Evolutionary conservation across 53 echinoderm and acorn worm species (phyloP).

Genomic region (Temnopleurus reevesii): DNA sequence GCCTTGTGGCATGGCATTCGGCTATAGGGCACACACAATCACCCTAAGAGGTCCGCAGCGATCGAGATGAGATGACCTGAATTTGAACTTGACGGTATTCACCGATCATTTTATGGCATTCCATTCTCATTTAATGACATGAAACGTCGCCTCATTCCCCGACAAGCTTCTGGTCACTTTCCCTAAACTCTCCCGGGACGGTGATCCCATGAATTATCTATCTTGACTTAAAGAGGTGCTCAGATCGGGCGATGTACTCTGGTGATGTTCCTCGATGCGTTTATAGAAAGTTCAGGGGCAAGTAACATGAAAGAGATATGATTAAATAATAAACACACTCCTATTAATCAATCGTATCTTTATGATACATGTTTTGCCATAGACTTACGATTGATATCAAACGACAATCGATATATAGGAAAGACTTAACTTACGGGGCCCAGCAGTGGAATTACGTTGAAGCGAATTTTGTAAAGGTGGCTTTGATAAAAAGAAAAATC

Average conservation of each 20-base stretch:
- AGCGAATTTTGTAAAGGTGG: too few species aligned
- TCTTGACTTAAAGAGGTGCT: neutral
- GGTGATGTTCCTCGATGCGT: too few species aligned
- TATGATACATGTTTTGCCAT: too few species aligned
- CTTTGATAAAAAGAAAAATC: too few species aligned
- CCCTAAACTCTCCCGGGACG: neutral
- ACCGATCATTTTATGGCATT: neutral
- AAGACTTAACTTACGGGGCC: too few species aligned
- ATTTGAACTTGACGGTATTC: constrained; percentile 39
- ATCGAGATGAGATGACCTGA: constrained; percentile 37
- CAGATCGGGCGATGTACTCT: neutral
- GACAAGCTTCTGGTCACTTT: neutral
- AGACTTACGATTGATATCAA: too few species aligned
- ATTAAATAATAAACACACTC: too few species aligned
- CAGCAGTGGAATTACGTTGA: too few species aligned
- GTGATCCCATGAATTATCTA: neutral
- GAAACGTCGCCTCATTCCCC: neutral
- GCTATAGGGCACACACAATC: constrained; percentile 1
- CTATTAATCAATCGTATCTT: too few species aligned
- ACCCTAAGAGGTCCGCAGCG: constrained; percentile 12
- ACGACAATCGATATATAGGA: too few species aligned
- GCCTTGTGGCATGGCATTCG: neutral
- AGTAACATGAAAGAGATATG: too few species aligned
- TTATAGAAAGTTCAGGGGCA: too few species aligned
- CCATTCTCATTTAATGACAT: constrained; percentile 24